phyloP scores from a whole-genome alignment of 2,113 vertebrate genomes.

The Amphiprion ocellaris region DNA sequence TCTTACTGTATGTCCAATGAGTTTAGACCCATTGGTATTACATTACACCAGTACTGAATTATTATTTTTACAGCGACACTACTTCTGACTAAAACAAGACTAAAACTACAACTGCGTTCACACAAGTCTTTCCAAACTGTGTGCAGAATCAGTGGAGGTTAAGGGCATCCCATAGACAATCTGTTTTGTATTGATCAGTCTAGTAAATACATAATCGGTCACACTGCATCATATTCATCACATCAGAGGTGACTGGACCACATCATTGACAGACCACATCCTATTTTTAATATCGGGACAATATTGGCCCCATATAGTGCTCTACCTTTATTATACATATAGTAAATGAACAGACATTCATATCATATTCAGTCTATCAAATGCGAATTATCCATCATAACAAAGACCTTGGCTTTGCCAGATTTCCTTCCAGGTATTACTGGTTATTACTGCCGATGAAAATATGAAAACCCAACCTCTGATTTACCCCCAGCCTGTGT shows the following conservation, averaged over 20 bases:
- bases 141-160: constrained; percentile 19
- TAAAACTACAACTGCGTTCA: neutral
- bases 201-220: constrained; percentile 34
- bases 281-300: constrained; percentile 19
- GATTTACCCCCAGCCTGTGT: constrained; percentile 91
- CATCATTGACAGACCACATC: neutral
- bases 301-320: neutral
- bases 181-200: constrained; percentile 44
- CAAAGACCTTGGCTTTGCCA: constrained; percentile 72
- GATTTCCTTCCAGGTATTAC: constrained; percentile 72
- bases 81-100: neutral
- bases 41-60: neutral
- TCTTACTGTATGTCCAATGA: neutral
- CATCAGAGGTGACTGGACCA: constrained; percentile 6
- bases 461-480: constrained; percentile 78
- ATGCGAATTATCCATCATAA: constrained; percentile 71
- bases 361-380: constrained; percentile 57
- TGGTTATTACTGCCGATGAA: constrained; percentile 92
- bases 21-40: neutral
- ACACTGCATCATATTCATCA: constrained; percentile 34
- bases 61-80: neutral
- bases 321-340: constrained; percentile 45
- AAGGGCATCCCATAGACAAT: constrained; percentile 19
- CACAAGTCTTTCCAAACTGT: constrained; percentile 25
- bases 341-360: constrained; percentile 46